Base-by-base conservation (phyloP, 2,113 vertebrate genomes). In the Pleuronectes platessa region DNA sequence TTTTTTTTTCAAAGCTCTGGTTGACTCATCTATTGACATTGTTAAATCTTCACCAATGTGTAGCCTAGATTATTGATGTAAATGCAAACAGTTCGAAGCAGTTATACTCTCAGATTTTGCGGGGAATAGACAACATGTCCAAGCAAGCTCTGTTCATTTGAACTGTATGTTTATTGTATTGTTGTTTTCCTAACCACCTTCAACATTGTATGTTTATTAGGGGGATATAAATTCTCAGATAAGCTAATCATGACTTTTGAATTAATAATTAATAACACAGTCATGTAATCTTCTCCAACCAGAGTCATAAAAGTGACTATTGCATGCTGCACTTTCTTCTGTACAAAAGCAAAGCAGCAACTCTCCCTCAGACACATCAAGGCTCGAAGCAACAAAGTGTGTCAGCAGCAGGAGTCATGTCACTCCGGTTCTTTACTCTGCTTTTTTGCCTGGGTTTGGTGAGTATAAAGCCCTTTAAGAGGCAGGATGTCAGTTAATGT, bases 401-500 rank as follows among this genome's bases (percentile, higher is more conserved):
- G 15, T 58, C 1, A 70, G 61, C 37, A 58, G 47, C 58, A 58
- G 40, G 47, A 62, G 61, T 8, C 59, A 86, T 89, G 89, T 23
- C 8, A 2, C 31, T 76, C 76, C 67, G 55, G 64, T 67, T 68
- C 61, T 37, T 61, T 1, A 1, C 79, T 53, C 68, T 90, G 61
- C 1, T 89, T 2, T 31, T 76, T 3, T 31, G 60, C 2, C n/a
- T 86, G 54, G 72, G 76, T 0, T 37, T 78, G 85, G 89, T 90
- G 23, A 10, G 76, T 59, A 7, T 2, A 3, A 15, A 21, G 9
- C 20, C 17, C 18, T 9, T 68, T 24, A 8, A 49, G 45, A 49
- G 20, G 5, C 21, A 24, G 15, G 15, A 49, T 42, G 7, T 23
- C 10, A 56, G 53, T 21, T n/a, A 54, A n/a, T 54, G 8, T 54